Evolutionary conservation across 2,888 invertebrate genomes (phyloP).

Genomic region (Cephus spinipes): DNA sequence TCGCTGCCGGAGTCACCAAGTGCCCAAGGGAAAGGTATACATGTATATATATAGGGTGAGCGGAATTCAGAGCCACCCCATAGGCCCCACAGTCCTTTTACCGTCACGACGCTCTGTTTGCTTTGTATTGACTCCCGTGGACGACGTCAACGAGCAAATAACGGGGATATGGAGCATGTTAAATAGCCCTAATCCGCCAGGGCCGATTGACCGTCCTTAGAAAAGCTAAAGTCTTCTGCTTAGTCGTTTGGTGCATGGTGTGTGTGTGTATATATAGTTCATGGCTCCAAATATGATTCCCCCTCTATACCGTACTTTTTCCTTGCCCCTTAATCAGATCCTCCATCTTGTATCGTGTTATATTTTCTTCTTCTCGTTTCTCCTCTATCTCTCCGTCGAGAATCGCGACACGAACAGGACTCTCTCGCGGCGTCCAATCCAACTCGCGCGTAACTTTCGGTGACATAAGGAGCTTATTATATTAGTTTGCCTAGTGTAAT

Average conservation of each 20-base stretch:
- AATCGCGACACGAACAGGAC: background rate
- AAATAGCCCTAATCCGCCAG: slow-evolving; percentile 26
- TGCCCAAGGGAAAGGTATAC: background rate
- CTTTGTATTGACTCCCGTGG: slow-evolving; percentile 32
- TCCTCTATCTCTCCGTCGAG: background rate
- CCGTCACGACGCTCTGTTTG: slow-evolving; percentile 26
- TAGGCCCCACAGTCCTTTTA: background rate
- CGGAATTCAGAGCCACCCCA: background rate
- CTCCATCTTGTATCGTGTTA: background rate
- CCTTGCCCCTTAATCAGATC: background rate
- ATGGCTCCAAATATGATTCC: background rate
- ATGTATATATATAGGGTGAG: background rate
- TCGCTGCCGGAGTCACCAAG: background rate
- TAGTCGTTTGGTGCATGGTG: background rate
- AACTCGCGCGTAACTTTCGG: slow-evolving; percentile 12
- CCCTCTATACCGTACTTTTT: background rate
- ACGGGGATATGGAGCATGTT: slow-evolving; percentile 30
- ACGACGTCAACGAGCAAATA: slow-evolving; percentile 26
- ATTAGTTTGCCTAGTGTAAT: slow-evolving; percentile 49
- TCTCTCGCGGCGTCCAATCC: background rate
- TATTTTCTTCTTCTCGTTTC: background rate
- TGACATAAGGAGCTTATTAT: slow-evolving; percentile 47
- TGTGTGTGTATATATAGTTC: background rate
- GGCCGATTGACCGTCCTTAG: slow-evolving; percentile 24
- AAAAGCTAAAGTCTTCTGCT: slow-evolving; percentile 3